Evolutionary conservation across 2,888 invertebrate species (phyloP), one percentile per base, ranked within the genome.

Genomic region (Neoscelio sp.): DNA sequence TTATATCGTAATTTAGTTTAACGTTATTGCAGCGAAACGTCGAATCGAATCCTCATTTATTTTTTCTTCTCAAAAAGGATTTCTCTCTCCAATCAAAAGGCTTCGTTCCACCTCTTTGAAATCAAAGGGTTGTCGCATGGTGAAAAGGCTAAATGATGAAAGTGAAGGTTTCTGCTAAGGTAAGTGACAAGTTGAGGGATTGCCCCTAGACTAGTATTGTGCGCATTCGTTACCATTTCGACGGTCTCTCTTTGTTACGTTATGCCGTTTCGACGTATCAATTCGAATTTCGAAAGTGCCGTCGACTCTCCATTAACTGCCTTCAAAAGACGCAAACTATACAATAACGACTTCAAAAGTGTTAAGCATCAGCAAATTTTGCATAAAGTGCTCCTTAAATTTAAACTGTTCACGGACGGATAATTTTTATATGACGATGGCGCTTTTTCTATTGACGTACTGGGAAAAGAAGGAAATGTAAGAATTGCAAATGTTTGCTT

Each of bases 181-280:
- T 89, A 89, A 89, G 89, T 89, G 89, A 89, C 89, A 89, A 88
- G 88, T 88, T 89, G 89, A 89, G 85, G 85, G 87, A 89, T 89
- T 87, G 85, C 87, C 74, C 80, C 75, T 83, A 82, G 85, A 82
- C 86, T 82, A 81, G 80, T 80, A 86, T 87, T 88, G 85, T 86
- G 84, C 83, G 82, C 84, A 86, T 85, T 88, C 87, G 79, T 75
- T 79, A 75, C 79, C 75, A 75, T 79, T 79, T 75, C 71, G 71
- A 79, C 74, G 67, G 60, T 30, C 70, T 60, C 71, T 75, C 62
- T 79, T 79, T 71, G 79, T 79, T 64, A 46, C 79, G 56, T 68
- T 70, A 52, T 44, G 65, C 35, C 79, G 48, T 71, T 78, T 67
- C 78, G 64, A 78, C 68, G 67, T 54, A 78, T 52, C 78, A 65